phyloP scores from a whole-genome alignment of 2,797 vertebrate species.

The Chaetophractus vellerosus region DNA sequence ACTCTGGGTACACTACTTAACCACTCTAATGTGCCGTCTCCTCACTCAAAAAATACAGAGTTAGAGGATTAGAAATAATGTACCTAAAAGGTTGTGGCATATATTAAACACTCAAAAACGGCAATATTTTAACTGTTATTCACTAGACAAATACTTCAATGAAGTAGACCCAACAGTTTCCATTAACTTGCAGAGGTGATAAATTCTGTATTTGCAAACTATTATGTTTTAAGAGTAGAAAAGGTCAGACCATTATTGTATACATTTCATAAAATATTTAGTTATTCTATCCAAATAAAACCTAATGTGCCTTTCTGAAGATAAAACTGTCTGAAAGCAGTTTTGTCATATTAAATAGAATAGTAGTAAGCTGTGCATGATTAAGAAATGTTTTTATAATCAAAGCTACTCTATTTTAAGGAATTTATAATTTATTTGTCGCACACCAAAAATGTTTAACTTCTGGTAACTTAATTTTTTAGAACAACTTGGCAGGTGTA shows the following conservation, averaged over 20 bases:
- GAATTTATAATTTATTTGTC: background rate
- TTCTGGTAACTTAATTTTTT: conserved; percentile 10
- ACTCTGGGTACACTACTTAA: background rate
- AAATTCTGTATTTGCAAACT: background rate
- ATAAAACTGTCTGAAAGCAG: conserved; percentile 8
- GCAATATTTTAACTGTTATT: background rate
- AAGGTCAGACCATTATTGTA: conserved; percentile 17
- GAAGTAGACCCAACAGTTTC: background rate
- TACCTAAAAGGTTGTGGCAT: background rate
- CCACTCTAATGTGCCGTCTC: background rate
- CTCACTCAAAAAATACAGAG: conserved; percentile 46
- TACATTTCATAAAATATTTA: conserved; percentile 21
- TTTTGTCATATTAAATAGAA: conserved; percentile 34
- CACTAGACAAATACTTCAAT: background rate
- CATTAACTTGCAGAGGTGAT: background rate
- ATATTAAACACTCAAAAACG: conserved; percentile 13
- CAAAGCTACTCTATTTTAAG: conserved; percentile 45
- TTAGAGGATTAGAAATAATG: background rate
- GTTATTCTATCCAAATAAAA: conserved; percentile 35
- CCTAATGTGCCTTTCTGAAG: background rate
- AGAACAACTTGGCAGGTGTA: background rate
- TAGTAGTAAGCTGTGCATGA: background rate
- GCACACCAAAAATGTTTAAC: background rate
- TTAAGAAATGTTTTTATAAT: conserved; percentile 32
- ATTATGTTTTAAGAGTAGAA: background rate